Conservation (phyloP, 2,888 invertebrate species). For the Eumerus sabulonum region DNA sequence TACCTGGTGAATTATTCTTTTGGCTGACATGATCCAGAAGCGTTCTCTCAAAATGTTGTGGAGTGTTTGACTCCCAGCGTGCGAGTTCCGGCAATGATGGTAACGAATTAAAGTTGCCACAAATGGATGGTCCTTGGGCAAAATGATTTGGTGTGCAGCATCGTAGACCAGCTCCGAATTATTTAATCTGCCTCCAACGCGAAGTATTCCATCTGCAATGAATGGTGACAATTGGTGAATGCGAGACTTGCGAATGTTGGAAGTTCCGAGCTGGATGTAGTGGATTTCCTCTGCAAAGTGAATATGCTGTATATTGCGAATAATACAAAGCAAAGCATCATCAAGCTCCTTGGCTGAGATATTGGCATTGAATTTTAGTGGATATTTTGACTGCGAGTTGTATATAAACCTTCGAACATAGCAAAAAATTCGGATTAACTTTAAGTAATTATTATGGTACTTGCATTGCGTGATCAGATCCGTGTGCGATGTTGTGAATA, state of each 20-base stretch:
- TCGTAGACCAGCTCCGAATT: not conserved
- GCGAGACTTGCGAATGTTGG: not conserved
- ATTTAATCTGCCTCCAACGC: conserved; percentile 14
- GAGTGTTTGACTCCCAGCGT: conserved; percentile 14
- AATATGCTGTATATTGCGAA: conserved; percentile 19
- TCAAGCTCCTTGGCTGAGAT: conserved; percentile 21
- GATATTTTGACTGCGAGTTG: conserved; percentile 2
- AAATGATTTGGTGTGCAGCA: conserved; percentile 18
- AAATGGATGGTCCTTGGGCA: conserved; percentile 15
- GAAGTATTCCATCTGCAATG: conserved; percentile 16
- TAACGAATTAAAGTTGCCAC: conserved; percentile 10
- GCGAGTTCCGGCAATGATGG: not conserved
- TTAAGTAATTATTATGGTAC: not conserved
- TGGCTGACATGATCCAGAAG: conserved; percentile 11
- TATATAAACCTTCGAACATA: conserved; percentile 15
- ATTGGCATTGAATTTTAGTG: not conserved
- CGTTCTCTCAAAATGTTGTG: conserved; percentile 18
- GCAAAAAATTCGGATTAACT: conserved; percentile 4
- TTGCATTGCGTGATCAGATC: not conserved
- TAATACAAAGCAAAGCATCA: not conserved
- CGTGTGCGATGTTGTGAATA: not conserved
- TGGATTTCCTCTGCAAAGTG: not conserved
- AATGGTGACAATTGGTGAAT: conserved; percentile 4
- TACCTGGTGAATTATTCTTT: conserved; percentile 9
- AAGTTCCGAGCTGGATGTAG: not conserved